Evolutionary conservation across 2,888 invertebrate species (phyloP), one percentile per base, ranked within the genome.

Genomic region (Ophioninae sp.): DNA sequence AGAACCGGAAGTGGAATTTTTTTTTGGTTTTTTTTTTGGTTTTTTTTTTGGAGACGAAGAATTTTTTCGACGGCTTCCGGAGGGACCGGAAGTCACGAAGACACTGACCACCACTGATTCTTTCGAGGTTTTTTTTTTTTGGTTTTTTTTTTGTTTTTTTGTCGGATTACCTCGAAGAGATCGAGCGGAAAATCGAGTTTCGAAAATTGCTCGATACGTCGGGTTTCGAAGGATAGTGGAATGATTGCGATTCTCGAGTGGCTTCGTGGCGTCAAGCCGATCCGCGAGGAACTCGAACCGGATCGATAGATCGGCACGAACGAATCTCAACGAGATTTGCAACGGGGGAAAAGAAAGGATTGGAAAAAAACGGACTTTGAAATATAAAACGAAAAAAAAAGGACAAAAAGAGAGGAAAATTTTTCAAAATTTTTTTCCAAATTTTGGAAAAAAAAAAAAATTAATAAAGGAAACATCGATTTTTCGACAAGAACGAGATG

Each of bases 401-500:
- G 56, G 20, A 20, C 23, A 64, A 64, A 58, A 65, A 37, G 44
- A 39, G 41, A 69, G 64, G 30, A 30, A 30, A 30, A n/a, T n/a
- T n/a, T n/a, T n/a, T n/a, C 30, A 30, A 30, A 1, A 30, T 30
- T 30, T 30, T 30, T 30, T n/a, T n/a, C n/a, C n/a, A n/a, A n/a
- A n/a, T n/a, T n/a, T n/a, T n/a, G n/a, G n/a, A 68, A 41, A 61
- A 7, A 20, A 51, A 51, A 59, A 56, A 67, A 71, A 68, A 30
- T n/a, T n/a, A n/a, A n/a, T n/a, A n/a, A n/a, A n/a, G n/a, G n/a
- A n/a, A n/a, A n/a, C n/a, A n/a, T n/a, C n/a, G n/a, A n/a, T n/a
- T n/a, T n/a, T n/a, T n/a, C n/a, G n/a, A n/a, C n/a, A 51, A 74
- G 59, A 68, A 72, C 74, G 65, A 76, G 84, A 85, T 81, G 85